A percentile compares a stretch with the other conserved stretches of the same genome.
Evolutionary conservation across 2,888 invertebrate species (phyloP).

Genomic region (Drosophila bunnanda): DNA sequence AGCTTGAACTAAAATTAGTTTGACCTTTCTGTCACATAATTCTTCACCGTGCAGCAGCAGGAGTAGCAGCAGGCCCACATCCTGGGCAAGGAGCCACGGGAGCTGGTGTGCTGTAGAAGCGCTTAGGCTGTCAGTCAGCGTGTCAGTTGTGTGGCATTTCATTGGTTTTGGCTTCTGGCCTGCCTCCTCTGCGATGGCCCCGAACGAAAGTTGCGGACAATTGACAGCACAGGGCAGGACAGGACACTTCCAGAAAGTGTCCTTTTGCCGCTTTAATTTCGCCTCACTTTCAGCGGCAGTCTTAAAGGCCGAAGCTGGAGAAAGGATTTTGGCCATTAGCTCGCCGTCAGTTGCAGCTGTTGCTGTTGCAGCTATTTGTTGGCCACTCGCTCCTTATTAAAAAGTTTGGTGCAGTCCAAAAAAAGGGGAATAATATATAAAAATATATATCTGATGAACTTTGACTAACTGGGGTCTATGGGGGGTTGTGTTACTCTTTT

Average conservation of each 20-base stretch:
- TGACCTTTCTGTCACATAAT: neutral
- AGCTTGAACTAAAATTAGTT: neutral
- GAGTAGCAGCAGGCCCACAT: neutral
- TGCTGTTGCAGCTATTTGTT: conserved; percentile 44
- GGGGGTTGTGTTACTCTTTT: conserved; percentile 5
- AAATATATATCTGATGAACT: conserved; percentile 49
- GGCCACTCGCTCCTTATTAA: conserved; percentile 41
- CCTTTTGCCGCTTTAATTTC: conserved; percentile 33
- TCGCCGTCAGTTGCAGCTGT: conserved; percentile 38
- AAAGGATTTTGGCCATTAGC: conserved; percentile 25
- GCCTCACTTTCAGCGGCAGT: neutral
- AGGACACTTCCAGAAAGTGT: conserved; percentile 25
- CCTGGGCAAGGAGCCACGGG: conserved; percentile 16
- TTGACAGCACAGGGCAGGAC: conserved; percentile 26
- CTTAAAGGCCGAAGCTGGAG: conserved; percentile 17
- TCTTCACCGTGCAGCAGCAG: neutral
- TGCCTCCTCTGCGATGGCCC: conserved; percentile 16
- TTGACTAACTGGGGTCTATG: conserved; percentile 44
- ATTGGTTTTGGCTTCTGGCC: conserved; percentile 43
- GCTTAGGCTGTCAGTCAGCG: conserved; percentile 62
- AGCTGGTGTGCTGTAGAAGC: conserved; percentile 23
- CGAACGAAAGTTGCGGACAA: conserved; percentile 37
- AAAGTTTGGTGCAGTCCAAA: conserved; percentile 54
- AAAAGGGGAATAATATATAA: neutral
- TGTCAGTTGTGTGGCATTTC: conserved; percentile 54